Conservation (phyloP, 2,888 invertebrate genomes). For the Furcula furcula region DNA sequence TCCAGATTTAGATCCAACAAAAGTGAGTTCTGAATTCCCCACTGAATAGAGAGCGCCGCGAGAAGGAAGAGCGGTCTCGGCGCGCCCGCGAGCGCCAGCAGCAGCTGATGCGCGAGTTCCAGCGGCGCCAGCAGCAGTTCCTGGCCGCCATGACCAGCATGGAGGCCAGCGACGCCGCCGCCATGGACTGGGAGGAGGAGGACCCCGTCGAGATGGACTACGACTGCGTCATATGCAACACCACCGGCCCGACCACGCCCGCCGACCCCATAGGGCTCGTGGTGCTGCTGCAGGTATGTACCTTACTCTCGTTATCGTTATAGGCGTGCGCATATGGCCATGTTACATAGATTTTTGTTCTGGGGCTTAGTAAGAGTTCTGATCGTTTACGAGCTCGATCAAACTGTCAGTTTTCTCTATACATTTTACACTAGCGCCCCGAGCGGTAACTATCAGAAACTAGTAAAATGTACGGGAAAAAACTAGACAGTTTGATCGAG, state of each 20-base stretch:
- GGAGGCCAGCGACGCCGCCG: slow-evolving; percentile 68
- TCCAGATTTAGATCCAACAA: too few relatives aligned
- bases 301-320: neutral
- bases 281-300: slow-evolving; percentile 87
- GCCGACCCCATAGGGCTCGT: slow-evolving; percentile 91
- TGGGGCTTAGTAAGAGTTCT: too few relatives aligned
- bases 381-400: too few relatives aligned
- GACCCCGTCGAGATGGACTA: slow-evolving; percentile 87
- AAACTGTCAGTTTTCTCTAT: too few relatives aligned
- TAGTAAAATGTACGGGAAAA: too few relatives aligned
- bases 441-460: too few relatives aligned
- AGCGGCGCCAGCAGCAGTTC: slow-evolving; percentile 94
- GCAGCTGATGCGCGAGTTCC: slow-evolving; percentile 96
- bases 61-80: slow-evolving; percentile 91
- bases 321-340: too few relatives aligned
- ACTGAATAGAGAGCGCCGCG: slow-evolving; percentile 86
- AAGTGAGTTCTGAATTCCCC: too few relatives aligned
- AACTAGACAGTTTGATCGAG: too few relatives aligned
- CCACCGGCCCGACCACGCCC: slow-evolving; percentile 91
- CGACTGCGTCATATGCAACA: slow-evolving; percentile 98
- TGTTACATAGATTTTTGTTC: too few relatives aligned
- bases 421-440: too few relatives aligned
- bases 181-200: slow-evolving; percentile 85
- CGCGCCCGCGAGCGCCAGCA: slow-evolving; percentile 94
- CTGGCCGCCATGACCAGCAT: slow-evolving; percentile 82